Base-by-base conservation (phyloP, 2,888 invertebrate species). In the Timema podura region DNA sequence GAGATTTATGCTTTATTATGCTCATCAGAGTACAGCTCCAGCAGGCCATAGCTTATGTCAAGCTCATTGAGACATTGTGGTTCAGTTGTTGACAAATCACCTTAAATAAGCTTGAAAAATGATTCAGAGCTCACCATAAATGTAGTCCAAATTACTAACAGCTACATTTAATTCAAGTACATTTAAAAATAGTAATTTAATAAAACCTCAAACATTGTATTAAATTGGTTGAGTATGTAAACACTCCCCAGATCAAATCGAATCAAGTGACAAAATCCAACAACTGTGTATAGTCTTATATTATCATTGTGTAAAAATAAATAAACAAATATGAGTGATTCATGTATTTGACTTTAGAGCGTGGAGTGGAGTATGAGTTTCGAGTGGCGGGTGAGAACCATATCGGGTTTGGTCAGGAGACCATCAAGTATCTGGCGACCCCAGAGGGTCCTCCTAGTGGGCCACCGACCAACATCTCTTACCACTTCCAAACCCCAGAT, bases 291-390 rank as follows among this genome's bases (percentile, higher is more conserved):
- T 30, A 30, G 30, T 30, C 30, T 30, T 30, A 30, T 30, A 30
- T 30, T 30, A 30, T 30, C 30, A 30, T 1, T 30, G 30, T 30
- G 30, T 30, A 30, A 30, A 30, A 30, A 51, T 51, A n/a, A 51
- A 51, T n/a, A 51, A 51, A n/a, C n/a, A 51, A n/a, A 51, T 51
- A 51, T 51, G 15, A 51, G 15, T 51, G 15, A 51, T 15, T 51
- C 13, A 3, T 30, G 30, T 30, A 30, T 49, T 5, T 45, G 9
- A 69, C 71, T 76, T 74, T 76, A 83, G 97, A 96, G 81, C 87
- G 93, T 74, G 98, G 98, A 0, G 93, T 96, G 0, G 92, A 93
- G 76, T 99, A 99, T 82, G 98, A 98, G 82, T 97, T 98, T 80
- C 87, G 96, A 74, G 90, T 99, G n/a, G 92, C 96, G 11, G 99